Base-by-base conservation (phyloP, 37 sponge, comb jelly and placozoan species). In the Diacarnus erythraeanus region DNA sequence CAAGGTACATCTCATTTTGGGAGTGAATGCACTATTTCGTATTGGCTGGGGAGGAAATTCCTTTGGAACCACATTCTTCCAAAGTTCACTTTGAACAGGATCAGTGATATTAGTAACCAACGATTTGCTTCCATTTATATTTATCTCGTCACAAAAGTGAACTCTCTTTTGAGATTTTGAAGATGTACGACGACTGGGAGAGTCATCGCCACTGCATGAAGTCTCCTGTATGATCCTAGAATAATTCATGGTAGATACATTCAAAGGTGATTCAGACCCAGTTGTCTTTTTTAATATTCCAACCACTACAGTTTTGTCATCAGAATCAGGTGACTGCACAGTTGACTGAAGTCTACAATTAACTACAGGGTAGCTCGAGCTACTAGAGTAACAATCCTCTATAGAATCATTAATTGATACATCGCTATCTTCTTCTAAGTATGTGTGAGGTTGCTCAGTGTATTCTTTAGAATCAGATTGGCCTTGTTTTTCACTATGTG, bases 271-370 rank as follows among this genome's bases (percentile, higher is more conserved):
- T 2, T 34, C 67, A 79, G 1, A 27, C 27, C 10, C 22, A 76
- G 21, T 83, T 10, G 69, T 33, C 39, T 84, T 84, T 76, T 70
- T 84, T n/a, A 84, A 57, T 25, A 84, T 84, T 1, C 84, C 84
- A 60, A 84, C 84, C 31, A 84, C 36, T 25, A n/a, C n/a, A n/a
- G n/a, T n/a, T n/a, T n/a, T n/a, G n/a, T n/a, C n/a, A n/a, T n/a
- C n/a, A n/a, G n/a, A n/a, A n/a, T n/a, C n/a, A n/a, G n/a, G n/a
- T n/a, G n/a, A n/a, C n/a, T n/a, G n/a, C n/a, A n/a, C n/a, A n/a
- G n/a, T n/a, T n/a, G n/a, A n/a, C n/a, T n/a, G n/a, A n/a, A n/a
- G n/a, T n/a, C n/a, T n/a, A n/a, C n/a, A n/a, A n/a, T n/a, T n/a
- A n/a, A n/a, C n/a, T n/a, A n/a, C n/a, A n/a, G n/a, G n/a, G n/a